A percentile compares a stretch with the other conserved stretches of the same genome.
These are phyloP conservation scores for Sipha flava DNA, from an alignment of 1,140 invertebrate species.

Conservation along the genomic window DNA sequence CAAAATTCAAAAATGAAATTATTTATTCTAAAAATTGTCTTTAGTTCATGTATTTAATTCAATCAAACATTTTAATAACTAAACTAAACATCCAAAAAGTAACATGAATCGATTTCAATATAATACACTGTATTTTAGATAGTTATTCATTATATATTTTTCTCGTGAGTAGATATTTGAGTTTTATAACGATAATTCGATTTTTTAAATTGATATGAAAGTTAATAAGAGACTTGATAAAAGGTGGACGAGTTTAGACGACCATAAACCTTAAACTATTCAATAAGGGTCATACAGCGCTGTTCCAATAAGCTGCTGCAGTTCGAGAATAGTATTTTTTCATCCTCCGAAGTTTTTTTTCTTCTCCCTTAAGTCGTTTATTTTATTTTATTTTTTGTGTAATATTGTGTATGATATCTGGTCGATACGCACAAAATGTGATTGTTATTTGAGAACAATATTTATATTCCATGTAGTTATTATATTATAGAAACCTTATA, in stretches of 20 bases:
- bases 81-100: no score
- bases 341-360: not conserved
- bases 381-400: not conserved
- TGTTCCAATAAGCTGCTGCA: constrained; percentile 10
- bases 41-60: no score
- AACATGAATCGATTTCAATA: no score
- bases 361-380: not conserved
- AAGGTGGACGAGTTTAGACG: constrained; percentile 1
- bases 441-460: not conserved
- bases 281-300: constrained; percentile 4
- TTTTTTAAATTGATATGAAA: not conserved
- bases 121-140: no score
- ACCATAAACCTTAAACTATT: constrained; percentile 15
- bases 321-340: not conserved
- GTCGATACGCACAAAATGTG: not conserved
- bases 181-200: not conserved
- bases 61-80: no score
- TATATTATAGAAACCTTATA: not conserved
- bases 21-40: no score
- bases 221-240: not conserved
- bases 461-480: no score
- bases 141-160: no score
- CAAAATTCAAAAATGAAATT: no score
- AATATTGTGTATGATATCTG: not conserved
- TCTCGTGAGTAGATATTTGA: not conserved